These are phyloP conservation scores for Nasalis larvatus DNA, from an alignment of 2,113 vertebrate genomes.

Conservation along the genomic window DNA sequence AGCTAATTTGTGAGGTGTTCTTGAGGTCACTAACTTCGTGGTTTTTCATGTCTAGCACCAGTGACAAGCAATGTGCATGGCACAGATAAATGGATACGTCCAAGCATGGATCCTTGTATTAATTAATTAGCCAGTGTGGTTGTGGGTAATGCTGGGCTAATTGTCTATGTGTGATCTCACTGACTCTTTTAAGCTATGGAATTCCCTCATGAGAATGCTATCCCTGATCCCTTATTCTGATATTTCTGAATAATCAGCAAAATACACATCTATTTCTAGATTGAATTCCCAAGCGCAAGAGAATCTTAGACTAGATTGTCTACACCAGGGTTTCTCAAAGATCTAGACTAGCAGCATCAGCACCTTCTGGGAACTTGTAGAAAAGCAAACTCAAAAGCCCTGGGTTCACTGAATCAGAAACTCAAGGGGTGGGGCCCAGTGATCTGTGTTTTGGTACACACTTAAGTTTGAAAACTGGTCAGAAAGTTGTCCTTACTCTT, in stretches of 20 bases:
- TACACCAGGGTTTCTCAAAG: neutral
- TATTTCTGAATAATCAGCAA: constrained; percentile 1
- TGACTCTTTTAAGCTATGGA: neutral
- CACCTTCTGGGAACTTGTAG: neutral
- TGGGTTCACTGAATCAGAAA: neutral
- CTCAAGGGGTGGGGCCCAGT: neutral
- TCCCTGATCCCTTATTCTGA: neutral
- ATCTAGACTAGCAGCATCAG: neutral
- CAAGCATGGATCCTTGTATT: neutral
- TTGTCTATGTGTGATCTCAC: neutral
- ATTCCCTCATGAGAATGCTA: neutral
- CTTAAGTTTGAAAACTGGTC: neutral
- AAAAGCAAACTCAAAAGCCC: neutral
- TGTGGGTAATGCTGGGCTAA: neutral
- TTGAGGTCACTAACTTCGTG: neutral
- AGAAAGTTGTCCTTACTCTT: neutral
- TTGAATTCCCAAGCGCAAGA: neutral
- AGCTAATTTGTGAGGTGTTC: neutral
- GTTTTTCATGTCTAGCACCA: neutral
- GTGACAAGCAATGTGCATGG: neutral
- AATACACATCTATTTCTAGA: neutral
- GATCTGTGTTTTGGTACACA: neutral
- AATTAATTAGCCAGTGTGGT: neutral
- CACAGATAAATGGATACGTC: neutral
- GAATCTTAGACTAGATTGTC: neutral